phyloP scores from a whole-genome alignment of 2,888 invertebrate genomes.

The Mystacides longicornis region DNA sequence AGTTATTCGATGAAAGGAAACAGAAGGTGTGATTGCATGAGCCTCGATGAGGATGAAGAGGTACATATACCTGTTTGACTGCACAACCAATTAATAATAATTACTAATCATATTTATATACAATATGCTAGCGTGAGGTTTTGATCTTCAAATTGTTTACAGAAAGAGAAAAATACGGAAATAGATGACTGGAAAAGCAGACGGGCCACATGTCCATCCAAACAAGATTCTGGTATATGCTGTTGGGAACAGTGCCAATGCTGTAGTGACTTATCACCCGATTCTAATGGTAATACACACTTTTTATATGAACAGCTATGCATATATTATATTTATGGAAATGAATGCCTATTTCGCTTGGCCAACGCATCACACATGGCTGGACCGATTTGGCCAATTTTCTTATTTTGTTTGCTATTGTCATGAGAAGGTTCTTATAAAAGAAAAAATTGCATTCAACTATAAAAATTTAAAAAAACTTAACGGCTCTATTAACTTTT shows the following conservation, averaged over 20 bases:
- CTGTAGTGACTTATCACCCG: conserved; percentile 18
- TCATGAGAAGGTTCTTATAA: too few relatives aligned
- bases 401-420: too few relatives aligned
- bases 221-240: conserved; percentile 45
- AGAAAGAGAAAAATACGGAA: neutral
- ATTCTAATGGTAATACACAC: conserved; percentile 4
- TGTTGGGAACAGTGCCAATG: conserved; percentile 29
- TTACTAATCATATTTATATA: too few relatives aligned
- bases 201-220: conserved; percentile 33
- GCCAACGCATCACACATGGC: too few relatives aligned
- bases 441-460: too few relatives aligned
- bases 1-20: neutral
- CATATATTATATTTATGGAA: too few relatives aligned
- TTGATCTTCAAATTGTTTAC: too few relatives aligned
- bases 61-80: neutral
- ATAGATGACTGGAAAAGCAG: conserved; percentile 5
- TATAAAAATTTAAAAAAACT: too few relatives aligned
- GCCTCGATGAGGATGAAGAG: conserved; percentile 17
- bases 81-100: too few relatives aligned
- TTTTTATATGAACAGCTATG: neutral
- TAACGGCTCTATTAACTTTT: neutral
- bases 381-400: too few relatives aligned
- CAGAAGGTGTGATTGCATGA: conserved; percentile 15
- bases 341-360: too few relatives aligned
- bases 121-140: too few relatives aligned